Base-by-base conservation (phyloP, 2,113 vertebrate species). In the Rhabdornis inornatus region DNA sequence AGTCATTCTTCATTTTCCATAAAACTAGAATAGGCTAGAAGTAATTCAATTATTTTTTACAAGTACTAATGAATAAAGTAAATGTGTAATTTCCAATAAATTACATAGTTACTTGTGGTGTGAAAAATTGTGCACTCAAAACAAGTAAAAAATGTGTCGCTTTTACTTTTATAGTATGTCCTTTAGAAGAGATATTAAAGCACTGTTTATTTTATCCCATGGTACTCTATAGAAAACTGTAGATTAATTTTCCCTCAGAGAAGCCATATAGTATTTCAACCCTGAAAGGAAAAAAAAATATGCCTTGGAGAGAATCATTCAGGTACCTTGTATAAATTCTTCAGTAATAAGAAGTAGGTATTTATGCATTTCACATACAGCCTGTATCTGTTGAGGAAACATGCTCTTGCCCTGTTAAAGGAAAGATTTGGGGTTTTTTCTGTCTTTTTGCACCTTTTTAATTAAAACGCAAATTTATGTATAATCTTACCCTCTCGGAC, bases 11-110 rank as follows among this genome's bases (percentile, higher is more conserved):
- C 83, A 90, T 89, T 94, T 95, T 94, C 72, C 79, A 94, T 97
- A 95, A 97, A 97, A 90, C 65, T 89, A 96, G 96, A 96, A 94
- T 82, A 64, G 53, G 89, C 94, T 89, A 95, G 72, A 85, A 87
- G 87, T 80, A 90, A 96, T 96, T 92, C 66, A 95, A 75, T 87
- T 78, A 89, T 78, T 93, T 77, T 92, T 97, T 94, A 96, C 88
- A 96, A 94, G 87, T 85, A 55, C 70, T 96, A 94, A 94, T 93
- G 80, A 96, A 96, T 96, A 92, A 94, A 97, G 89, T 81, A 95
- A 95, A 94, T 87, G 85, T 66, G 65, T 60, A 92, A 92, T 91
- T 91, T 93, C 89, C 80, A 97, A 94, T 97, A 94, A 97, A 97
- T 97, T 89, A 71, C 77, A 81, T 83, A 92, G 81, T 94, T 94